Evolutionary conservation across 2,888 invertebrate species (phyloP), one percentile per base, ranked within the genome.

Genomic region (Sipunculus nudus): DNA sequence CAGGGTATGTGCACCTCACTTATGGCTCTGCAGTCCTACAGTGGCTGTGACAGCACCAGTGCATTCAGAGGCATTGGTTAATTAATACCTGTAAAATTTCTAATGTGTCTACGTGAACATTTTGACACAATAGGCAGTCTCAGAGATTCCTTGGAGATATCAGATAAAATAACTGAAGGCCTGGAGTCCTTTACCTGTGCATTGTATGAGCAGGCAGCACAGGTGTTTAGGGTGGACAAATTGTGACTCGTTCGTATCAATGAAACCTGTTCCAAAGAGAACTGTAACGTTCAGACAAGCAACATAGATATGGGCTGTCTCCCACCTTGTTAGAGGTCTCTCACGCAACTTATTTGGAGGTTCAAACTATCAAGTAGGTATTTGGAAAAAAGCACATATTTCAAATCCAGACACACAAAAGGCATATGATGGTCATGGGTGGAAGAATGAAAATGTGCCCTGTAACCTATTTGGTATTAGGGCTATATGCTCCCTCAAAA

Each of bases 1-100:
- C 28, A 19, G 13, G 41, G 53, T 16, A 39, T 52, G 40, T 35
- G 45, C 23, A 40, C 47, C 39, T 59, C 59, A 38, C 45, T 59
- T 4, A 25, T 62, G 23, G 53, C 43, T 6, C 52, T 65, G 1
- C 65, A 65, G 53, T 52, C 61, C 2, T 62, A 43, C 59, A 41
- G 40, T 23, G 43, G 54, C 8, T 64, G 58, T 53, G 59, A 58
- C 32, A 21, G 56, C 3, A 63, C 61, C 1, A 62, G 65, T 45
- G 59, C 59, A 3, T 59, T 61, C 32, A 60, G 49, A 26, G 60
- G 60, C 16, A 56, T 41, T 23, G 48, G 63, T 1, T 47, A 60
- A 35, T 41, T 50, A 21, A 52, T 3, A n/a, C 55, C 55, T 32
- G 39, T 59, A 26, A 59, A 57, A 43, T 29, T 21, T 19, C 31